Base-by-base conservation (phyloP, 2,113 vertebrate genomes). In the Cettia cetti region DNA sequence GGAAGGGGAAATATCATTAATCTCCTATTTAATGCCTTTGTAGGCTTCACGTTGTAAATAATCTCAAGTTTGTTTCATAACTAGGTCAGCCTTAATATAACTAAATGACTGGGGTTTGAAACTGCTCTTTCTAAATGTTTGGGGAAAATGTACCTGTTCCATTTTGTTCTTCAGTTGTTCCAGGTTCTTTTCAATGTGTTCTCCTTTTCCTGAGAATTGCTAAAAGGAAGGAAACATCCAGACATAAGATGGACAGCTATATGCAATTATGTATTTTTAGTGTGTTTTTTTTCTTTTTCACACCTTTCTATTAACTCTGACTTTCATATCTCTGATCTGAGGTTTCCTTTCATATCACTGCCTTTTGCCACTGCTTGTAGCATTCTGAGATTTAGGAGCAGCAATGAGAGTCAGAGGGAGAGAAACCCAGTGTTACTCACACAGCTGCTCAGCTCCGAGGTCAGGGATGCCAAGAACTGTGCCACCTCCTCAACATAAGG, bases 161-260 rank as follows among this genome's bases (percentile, higher is more conserved):
- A 98, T 95, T 78, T 98, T 98, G 57, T 70, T 95, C 86, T 97
- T 97, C 96, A 98, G 92, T 31, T 78, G 52, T 47, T 97, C 86
- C 72, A 98, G 64, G 22, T 98, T 98, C 54, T n/a, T 94, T 79
- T 97, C 95, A 63, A 98, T 39, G 20, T 94, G 82, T 5, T 95
- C 71, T 84, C 49, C 87, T 30, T 92, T 59, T 92, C 94, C 95
- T 26, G 79, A 81, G 54, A 33, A 74, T 83, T 89, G 88, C 97
- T 98, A 42, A 87, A 94, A 92, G 92, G 87, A 66, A 71, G 13
- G 59, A 85, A 81, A 89, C 28, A 90, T 80, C 35, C 87, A 76
- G 66, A 61, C 5, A 6, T 93, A 49, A 93, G 35, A 64, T 27
- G 52, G 53, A 40, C 47, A 91, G 40, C 31, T 76, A 31, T 9